Percentiles rank a stretch among this genome's conserved stretches.
These are phyloP conservation scores for Laupala kohalensis DNA, from an alignment of 1,140 invertebrate species.

Conservation along the genomic window DNA sequence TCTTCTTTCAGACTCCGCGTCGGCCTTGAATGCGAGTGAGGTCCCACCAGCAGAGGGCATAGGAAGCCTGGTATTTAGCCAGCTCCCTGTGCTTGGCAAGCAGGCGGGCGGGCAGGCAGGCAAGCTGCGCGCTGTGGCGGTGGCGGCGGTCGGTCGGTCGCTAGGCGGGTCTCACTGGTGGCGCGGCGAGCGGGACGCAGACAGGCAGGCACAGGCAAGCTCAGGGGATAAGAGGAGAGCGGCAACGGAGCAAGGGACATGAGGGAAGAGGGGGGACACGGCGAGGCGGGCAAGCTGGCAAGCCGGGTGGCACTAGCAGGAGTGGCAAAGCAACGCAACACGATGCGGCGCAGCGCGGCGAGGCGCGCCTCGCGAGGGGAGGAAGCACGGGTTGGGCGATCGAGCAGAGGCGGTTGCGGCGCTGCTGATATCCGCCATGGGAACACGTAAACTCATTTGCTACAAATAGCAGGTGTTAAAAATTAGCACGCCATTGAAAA, in stretches of 20 bases:
- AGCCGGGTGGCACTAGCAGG: neutral
- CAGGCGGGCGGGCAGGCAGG: neutral
- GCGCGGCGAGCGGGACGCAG: neutral
- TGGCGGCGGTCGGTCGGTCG: constrained; percentile 2
- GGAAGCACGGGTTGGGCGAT: no score
- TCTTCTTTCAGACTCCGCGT: neutral
- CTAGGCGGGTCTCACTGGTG: neutral
- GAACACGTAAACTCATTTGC: no score
- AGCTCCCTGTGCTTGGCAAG: constrained; percentile 5
- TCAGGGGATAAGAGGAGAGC: no score
- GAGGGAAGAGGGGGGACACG: no score
- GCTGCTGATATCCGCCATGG: no score
- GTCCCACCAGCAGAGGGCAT: neutral
- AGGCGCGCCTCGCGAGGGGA: no score
- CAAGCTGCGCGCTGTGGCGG: constrained; percentile 7
- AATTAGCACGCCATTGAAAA: no score
- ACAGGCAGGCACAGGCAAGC: neutral
- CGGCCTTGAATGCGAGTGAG: constrained; percentile 6
- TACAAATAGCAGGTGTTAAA: no score
- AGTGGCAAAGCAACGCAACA: neutral
- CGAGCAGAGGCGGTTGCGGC: no score
- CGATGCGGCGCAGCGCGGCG: no score
- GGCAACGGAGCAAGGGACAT: no score
- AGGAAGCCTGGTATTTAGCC: constrained; percentile 6
- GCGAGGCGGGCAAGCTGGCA: constrained; percentile 10